Conservation (phyloP, 2,888 invertebrate species). For the Synergus laeviventris region DNA sequence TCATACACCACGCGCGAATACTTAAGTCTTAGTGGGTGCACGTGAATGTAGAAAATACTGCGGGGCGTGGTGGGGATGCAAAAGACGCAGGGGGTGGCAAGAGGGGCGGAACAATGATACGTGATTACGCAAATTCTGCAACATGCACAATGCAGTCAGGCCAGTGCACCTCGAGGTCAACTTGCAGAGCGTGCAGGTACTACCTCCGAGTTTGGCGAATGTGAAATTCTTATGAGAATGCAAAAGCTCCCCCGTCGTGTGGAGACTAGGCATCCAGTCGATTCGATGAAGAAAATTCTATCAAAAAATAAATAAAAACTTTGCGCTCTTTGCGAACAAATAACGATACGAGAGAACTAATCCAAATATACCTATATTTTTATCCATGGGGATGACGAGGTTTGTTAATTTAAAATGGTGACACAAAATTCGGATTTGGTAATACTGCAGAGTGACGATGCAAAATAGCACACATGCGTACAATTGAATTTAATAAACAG, state of each 20-base stretch:
- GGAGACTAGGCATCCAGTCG: slow-evolving; percentile 33
- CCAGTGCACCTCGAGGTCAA: slow-evolving; percentile 59
- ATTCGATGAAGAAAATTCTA: slow-evolving; percentile 54
- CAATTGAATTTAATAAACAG: slow-evolving; percentile 57
- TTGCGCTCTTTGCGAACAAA: background rate
- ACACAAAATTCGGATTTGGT: background rate
- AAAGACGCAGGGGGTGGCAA: slow-evolving; percentile 39
- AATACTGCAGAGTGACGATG: background rate
- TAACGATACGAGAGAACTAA: background rate
- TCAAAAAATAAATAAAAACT: slow-evolving; percentile 13
- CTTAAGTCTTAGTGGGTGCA: slow-evolving; percentile 31
- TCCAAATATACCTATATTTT: too few relatives aligned
- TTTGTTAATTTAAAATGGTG: background rate
- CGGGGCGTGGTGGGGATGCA: slow-evolving; percentile 30
- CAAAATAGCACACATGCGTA: slow-evolving; percentile 2
- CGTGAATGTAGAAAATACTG: background rate
- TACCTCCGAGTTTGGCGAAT: slow-evolving; percentile 17
- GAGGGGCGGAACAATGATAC: slow-evolving; percentile 62
- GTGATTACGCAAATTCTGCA: slow-evolving; percentile 69
- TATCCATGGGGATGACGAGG: too few relatives aligned
- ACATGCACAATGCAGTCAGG: slow-evolving; percentile 59
- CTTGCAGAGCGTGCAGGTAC: slow-evolving; percentile 56
- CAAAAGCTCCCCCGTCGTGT: slow-evolving; percentile 38
- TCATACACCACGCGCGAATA: slow-evolving; percentile 34
- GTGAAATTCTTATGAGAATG: slow-evolving; percentile 26